Base-by-base conservation (phyloP, 2,797 vertebrate genomes). In the Hephaestus fuliginosus region DNA sequence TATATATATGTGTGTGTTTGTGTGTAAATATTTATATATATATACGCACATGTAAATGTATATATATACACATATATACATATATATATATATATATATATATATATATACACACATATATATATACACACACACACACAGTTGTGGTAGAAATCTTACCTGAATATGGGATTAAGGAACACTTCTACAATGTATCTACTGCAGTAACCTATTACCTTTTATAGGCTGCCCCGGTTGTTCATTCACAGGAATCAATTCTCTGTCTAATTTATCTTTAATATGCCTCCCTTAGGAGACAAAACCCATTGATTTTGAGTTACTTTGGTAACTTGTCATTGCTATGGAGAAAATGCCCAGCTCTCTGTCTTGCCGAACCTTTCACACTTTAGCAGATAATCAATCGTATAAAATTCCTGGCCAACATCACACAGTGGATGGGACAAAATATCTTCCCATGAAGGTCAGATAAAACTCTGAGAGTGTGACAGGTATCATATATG, bases 361-460 rank as follows among this genome's bases (percentile, higher is more conserved):
- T 49, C 39, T 17, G 17, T 78, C 48, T 57, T 14, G 15, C 70
- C 30, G 62, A 82, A 49, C 14, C 9, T 28, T 52, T 51, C 7
- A 28, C 6, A 53, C 53, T 81, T 56, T 41, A 81, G 63, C 63
- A 74, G 5, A 57, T 70, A 68, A 76, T 80, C 67, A 78, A 25
- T 74, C 57, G 13, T 12, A 18, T 41, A 20, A 36, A 78, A 79
- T 51, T 53, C 25, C 61, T 25, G 8, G 3, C 22, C 44, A 20
- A 48, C 22, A 74, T 57, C 13, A 51, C 33, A 64, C 10, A 68
- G 7, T n/a, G 8, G 30, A 33, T 46, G 22, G 36, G 20, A 70
- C 14, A 64, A 43, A 68, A 75, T 55, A 73, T 49, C 41, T 36
- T 33, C n/a, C 39, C 30, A 14, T 18, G 48, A 73, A 66, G 65